Percentiles rank a stretch among this genome's conserved stretches.
phyloP scores from a whole-genome alignment of 2,113 vertebrate species.

The Crotalus tigris region DNA sequence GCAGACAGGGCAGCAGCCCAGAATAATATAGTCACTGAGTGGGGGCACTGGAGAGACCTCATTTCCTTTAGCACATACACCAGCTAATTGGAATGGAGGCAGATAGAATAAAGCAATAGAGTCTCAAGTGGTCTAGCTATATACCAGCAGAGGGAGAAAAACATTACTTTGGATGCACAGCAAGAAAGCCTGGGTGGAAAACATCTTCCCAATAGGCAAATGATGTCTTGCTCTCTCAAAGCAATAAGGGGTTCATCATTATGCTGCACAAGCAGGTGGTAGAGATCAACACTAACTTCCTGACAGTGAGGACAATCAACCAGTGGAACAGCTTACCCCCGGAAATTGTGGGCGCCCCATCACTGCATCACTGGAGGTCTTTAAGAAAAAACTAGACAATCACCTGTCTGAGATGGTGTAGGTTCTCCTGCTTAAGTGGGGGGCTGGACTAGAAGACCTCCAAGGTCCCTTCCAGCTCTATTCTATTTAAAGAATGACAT shows the following conservation, averaged over 20 bases:
- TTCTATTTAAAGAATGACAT: not conserved
- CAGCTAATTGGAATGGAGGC: not conserved
- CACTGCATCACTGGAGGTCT: no score
- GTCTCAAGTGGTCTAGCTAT: not conserved
- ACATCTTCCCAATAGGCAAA: not conserved
- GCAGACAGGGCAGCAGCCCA: not conserved
- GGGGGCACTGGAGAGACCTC: not conserved
- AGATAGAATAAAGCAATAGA: not conserved
- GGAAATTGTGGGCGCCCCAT: no score
- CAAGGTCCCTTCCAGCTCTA: no score
- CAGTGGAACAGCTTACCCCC: no score
- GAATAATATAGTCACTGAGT: not conserved
- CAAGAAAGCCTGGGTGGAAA: not conserved
- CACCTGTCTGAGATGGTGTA: no score
- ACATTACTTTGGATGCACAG: not conserved
- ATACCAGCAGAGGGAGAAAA: not conserved
- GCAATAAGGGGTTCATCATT: not conserved
- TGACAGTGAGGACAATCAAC: no score
- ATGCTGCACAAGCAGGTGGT: not conserved
- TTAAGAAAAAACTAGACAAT: no score
- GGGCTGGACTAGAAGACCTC: no score
- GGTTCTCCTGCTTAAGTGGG: no score
- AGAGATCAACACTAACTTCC: not conserved
- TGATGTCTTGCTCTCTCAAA: not conserved
- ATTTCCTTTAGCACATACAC: not conserved